Base-by-base conservation (phyloP, 2,888 invertebrate genomes). In the Rhopalosiphum nymphaeae region DNA sequence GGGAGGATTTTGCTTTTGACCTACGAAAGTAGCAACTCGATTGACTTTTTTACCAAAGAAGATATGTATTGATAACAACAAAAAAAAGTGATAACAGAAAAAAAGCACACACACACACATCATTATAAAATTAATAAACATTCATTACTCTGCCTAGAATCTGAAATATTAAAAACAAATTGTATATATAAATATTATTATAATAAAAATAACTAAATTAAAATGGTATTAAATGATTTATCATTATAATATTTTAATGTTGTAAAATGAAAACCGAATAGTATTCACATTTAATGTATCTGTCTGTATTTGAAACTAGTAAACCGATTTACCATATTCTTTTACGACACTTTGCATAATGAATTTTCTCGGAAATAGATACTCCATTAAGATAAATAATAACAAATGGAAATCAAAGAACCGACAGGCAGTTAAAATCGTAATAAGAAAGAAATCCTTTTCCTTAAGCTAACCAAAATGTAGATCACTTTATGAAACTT, bases 291-390 rank as follows among this genome's bases (percentile, higher is more conserved):
- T 87, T 61, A 49, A 87, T 87, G 42, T 67, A 67, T 61, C 61
- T 21, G 67, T 29, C 87, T 26, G 4, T 29, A n/a, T 92, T 87
- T 67, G 61, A 87, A 49, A 87, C 49, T 87, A 87, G 46, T 53
- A 29, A 13, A 16, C 25, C 44, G 1, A 86, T 29, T 13, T 86
- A 44, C 9, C 44, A 21, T 49, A 36, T 42, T 87, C 92, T 49
- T 67, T 67, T 61, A 61, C 91, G 92, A 92, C 87, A 92, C 87
- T 92, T 87, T 87, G 87, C 87, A 92, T 92, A 92, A 92, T 92
- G 49, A 67, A 92, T 87, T 92, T 92, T 67, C 86, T 53, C 42
- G 61, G 16, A 87, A 67, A 87, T 87, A 87, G 57, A 91, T 87
- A 87, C 16, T 10, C 29, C 46, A 87, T 87, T 49, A 67, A 87